Base-by-base conservation (phyloP, 2,113 vertebrate species). In the Triplophysa rosa region DNA sequence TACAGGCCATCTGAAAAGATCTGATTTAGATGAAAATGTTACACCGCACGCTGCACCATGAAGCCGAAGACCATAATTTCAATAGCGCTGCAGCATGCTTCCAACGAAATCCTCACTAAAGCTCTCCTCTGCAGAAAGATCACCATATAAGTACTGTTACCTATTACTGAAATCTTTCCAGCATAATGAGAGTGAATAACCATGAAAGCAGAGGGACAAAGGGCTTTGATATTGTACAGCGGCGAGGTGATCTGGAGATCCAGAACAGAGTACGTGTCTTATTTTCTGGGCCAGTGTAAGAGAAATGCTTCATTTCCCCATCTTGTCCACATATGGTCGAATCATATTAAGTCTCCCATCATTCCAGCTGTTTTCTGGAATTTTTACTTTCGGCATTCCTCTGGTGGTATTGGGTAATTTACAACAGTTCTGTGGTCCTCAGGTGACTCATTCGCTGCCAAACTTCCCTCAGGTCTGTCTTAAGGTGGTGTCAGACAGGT, bases 321-420 rank as follows among this genome's bases (percentile, higher is more conserved):
- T 66, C 49, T 82, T 82, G 80, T 21, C 70, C 61, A 40, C 80
- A 82, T 77, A 82, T 84, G 83, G 80, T 76, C 61, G 59, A 79
- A 59, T 72, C 67, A 80, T 65, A 80, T 76, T 66, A 76, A 61
- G 33, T 52, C 71, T 67, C 63, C 66, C 76, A 82, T 70, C 66
- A 58, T 63, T 76, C 76, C 83, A 82, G 80, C 76, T 84, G 83
- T 66, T 79, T 67, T 54, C 64, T 70, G 76, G 80, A 79, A 84
- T 84, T 84, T 84, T 76, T 79, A 84, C 70, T 76, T 33, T 64
- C n/a, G 26, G n/a, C 58, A 67, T 75, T 74, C 70, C 66, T 79
- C 23, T 7, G 12, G 67, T 67, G 52, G 17, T 42, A 67, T 24
- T 62, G 59, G 49, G 47, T 77, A 52, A 84, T 84, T 84, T 82